These are phyloP conservation scores for Erethizon dorsatum DNA, from an alignment of 2,797 vertebrate species.

Conservation along the genomic window DNA sequence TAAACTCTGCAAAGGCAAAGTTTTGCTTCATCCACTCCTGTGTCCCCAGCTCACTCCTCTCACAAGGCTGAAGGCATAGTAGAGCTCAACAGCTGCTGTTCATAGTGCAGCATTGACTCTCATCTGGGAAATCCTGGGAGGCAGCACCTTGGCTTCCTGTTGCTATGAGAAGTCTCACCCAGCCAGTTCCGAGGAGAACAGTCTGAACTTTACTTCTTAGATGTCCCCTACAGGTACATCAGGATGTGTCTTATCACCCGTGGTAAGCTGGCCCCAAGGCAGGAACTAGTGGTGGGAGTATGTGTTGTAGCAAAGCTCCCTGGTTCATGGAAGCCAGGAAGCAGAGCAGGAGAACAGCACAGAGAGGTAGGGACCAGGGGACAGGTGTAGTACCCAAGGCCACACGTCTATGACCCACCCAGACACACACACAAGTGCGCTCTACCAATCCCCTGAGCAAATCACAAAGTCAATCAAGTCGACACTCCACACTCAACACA, in stretches of 20 bases:
- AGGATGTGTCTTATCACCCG: neutral
- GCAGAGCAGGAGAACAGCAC: neutral
- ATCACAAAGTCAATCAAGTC: neutral
- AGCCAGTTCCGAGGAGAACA: neutral
- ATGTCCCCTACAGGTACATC: neutral
- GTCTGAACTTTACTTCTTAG: neutral
- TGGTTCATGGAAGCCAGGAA: neutral
- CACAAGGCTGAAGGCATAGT: neutral
- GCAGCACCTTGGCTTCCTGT: neutral
- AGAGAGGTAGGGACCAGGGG: neutral
- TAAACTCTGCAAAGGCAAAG: neutral
- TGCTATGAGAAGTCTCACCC: neutral
- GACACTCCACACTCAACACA: neutral
- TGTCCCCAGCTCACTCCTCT: neutral
- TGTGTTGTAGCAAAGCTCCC: neutral
- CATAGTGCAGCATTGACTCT: neutral
- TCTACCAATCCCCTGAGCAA: neutral
- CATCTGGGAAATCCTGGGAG: neutral
- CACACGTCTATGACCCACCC: neutral
- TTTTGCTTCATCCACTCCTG: neutral
- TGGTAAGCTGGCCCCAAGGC: neutral
- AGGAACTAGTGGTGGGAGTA: neutral
- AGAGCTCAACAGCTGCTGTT: neutral
- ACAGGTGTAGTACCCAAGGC: neutral
- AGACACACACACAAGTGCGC: neutral